These are phyloP conservation scores for Trisateles emortualis DNA, from an alignment of 2,888 invertebrate genomes.

Conservation along the genomic window DNA sequence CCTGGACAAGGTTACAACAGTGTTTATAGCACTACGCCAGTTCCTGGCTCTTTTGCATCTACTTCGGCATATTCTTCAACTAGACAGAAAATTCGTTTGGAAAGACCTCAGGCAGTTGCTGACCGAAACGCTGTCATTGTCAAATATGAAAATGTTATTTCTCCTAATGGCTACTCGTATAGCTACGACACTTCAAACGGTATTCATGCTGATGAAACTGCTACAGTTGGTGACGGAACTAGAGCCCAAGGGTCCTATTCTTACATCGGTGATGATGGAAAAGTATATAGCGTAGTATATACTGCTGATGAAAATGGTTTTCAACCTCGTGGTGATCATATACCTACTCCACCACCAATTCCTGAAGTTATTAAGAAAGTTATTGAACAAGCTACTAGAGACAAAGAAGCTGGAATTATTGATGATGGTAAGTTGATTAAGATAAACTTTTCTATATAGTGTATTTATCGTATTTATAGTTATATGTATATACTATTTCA, in stretches of 20 bases:
- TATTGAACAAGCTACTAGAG: conserved; percentile 67
- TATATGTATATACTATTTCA: neutral
- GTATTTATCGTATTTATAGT: neutral
- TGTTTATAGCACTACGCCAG: conserved; percentile 11
- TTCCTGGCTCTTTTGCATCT: conserved; percentile 4
- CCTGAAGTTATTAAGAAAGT: conserved; percentile 72
- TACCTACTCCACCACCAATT: conserved; percentile 76
- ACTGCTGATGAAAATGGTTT: conserved; percentile 80
- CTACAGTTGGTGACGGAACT: conserved; percentile 65
- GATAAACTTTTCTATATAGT: neutral
- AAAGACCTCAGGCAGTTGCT: conserved; percentile 60
- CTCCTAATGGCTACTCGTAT: conserved; percentile 69
- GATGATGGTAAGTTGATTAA: conserved; percentile 67
- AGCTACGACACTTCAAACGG: conserved; percentile 77
- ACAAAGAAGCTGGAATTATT: conserved; percentile 64
- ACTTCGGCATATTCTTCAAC: conserved; percentile 3
- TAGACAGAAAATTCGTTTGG: conserved; percentile 29
- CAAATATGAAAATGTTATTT: conserved; percentile 63
- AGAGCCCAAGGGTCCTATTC: conserved; percentile 73
- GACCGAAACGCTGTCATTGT: conserved; percentile 68
- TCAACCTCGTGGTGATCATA: conserved; percentile 71
- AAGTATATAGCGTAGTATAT: conserved; percentile 67
- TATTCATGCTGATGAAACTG: conserved; percentile 74
- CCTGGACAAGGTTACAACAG: conserved; percentile 7
- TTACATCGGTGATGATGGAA: conserved; percentile 77